Evolutionary conservation across 1,140 invertebrate genomes (phyloP), one percentile per base, ranked within the genome.

Genomic region (Dufourea novaeangliae): DNA sequence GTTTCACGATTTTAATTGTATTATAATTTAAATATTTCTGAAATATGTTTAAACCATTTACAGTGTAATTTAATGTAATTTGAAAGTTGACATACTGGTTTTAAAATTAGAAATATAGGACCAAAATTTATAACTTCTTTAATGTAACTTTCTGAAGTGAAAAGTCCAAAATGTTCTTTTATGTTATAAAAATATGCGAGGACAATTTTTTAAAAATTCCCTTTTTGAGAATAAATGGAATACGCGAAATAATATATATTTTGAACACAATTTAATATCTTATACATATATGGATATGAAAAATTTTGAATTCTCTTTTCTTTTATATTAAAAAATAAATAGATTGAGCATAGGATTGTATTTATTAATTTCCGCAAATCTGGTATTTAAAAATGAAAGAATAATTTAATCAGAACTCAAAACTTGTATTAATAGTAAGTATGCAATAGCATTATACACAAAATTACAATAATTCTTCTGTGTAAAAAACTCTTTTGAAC

Each of bases 1-100:
- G 11, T 57, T 57, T 57, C 0, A 39, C 39, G 14, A 17, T 59
- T 59, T 69, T 41, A 34, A 66, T 56, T 69, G n/a, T 57, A 41
- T 69, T 14, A 29, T 61, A 54, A 37, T 69, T 61, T 59, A 61
- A 14, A 50, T 8, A 12, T 62, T 37, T 29, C 1, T 11, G 2
- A 56, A 27, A 2, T 32, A 12, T 10, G 27, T 25, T 1, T 10
- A 27, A 54, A n/a, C 52, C 12, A 57, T 2, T 57, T 39, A 12
- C 59, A 22, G 37, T 12, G 11, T 6, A 14, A 62, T n/a, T n/a
- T n/a, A n/a, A n/a, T n/a, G n/a, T n/a, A 62, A 62, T 20, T 34
- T 61, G 2, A 39, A 39, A 25, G n/a, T 62, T 41, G 25, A 62
- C 4, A 39, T 22, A 37, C n/a, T 62, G n/a, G 34, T 62, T 57